phyloP scores from a whole-genome alignment of 2,113 vertebrate species.

The Narcine bancroftii region DNA sequence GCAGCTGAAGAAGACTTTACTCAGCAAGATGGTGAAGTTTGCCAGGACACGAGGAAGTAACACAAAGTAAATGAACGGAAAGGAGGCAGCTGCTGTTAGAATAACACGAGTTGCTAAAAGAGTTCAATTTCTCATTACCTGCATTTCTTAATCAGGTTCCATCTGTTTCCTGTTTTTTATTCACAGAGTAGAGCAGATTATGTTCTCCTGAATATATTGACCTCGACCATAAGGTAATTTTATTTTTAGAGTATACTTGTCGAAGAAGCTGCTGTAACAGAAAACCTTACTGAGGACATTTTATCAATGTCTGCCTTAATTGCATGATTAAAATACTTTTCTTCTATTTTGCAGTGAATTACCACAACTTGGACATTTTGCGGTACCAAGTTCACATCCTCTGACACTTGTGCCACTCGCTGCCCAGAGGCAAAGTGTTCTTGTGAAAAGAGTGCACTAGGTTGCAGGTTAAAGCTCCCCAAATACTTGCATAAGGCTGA shows the following conservation, averaged over 20 bases:
- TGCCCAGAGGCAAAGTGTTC: background rate
- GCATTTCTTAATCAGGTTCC: background rate
- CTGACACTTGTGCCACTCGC: background rate
- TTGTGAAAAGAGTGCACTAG: background rate
- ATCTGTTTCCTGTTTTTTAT: conserved; percentile 35
- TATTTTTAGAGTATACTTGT: background rate
- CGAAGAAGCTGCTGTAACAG: background rate
- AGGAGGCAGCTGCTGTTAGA: conserved; percentile 20
- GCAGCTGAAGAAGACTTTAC: background rate
- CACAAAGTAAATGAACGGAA: conserved; percentile 24
- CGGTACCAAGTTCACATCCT: background rate
- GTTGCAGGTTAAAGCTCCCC: too few species aligned
- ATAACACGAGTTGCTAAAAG: background rate
- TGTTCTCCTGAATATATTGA: background rate
- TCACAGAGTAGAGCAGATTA: background rate
- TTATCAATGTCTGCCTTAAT: too few species aligned
- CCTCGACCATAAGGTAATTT: background rate
- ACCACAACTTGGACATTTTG: background rate
- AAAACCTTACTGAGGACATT: background rate
- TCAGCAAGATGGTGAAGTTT: background rate
- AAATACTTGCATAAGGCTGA: background rate
- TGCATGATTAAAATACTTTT: background rate
- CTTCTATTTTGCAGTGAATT: background rate
- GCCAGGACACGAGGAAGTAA: background rate
- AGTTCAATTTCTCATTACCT: conserved; percentile 15